Percentiles rank a stretch among this genome's conserved stretches.
These are phyloP conservation scores for Malurus alboscapulatus DNA, from an alignment of 2,113 vertebrate genomes.

Conservation along the genomic window DNA sequence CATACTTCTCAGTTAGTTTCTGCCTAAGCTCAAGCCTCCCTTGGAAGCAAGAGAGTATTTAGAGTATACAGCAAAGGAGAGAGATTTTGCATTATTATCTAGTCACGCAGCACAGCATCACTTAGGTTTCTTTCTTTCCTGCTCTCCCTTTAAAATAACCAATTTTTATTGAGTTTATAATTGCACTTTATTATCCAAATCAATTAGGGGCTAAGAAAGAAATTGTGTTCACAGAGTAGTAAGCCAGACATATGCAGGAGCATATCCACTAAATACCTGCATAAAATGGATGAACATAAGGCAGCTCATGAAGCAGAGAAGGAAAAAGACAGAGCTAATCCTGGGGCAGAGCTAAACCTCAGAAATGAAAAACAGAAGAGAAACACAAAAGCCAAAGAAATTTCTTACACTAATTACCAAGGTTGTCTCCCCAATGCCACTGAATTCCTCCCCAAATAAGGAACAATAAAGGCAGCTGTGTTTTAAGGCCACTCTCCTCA, in stretches of 20 bases:
- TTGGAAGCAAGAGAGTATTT: neutral
- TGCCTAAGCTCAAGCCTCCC: neutral
- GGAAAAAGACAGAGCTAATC: neutral
- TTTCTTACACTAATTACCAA: neutral
- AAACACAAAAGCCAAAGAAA: constrained; percentile 26
- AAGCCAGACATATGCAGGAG: neutral
- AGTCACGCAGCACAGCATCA: neutral
- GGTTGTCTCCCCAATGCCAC: neutral
- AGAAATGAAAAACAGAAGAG: neutral
- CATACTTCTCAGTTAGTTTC: neutral
- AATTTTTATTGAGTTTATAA: constrained; percentile 43
- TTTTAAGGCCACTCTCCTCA: neutral
- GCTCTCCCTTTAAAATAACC: constrained; percentile 28
- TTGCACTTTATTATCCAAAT: constrained; percentile 50
- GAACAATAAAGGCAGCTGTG: neutral
- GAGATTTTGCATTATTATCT: neutral
- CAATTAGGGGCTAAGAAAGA: constrained; percentile 45
- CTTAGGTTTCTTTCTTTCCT: constrained; percentile 5
- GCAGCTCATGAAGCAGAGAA: neutral
- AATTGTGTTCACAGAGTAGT: neutral
- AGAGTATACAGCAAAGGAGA: neutral
- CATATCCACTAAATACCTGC: constrained; percentile 34
- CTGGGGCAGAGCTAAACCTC: neutral
- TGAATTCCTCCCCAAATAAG: neutral
- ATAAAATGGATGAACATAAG: neutral